Evolutionary conservation across 1,140 invertebrate genomes (phyloP), one percentile per base, ranked within the genome.

Genomic region (Bombus huntii): DNA sequence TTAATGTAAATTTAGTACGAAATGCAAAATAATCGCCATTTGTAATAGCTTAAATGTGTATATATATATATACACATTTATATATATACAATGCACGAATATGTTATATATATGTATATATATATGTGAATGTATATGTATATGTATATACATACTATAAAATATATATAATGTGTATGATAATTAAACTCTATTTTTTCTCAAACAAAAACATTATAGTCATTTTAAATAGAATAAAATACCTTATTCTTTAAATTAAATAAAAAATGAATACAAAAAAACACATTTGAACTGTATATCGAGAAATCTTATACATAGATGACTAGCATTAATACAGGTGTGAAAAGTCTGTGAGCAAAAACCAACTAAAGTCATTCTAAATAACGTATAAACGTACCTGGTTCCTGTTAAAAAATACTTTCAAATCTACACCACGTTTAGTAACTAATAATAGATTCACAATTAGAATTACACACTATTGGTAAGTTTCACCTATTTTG

Each of bases 401-500:
- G 5, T 70, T 85, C 47, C n/a, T 68, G 39, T 59, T 57, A 66
- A 81, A 47, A 31, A 75, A 66, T 75, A n/a, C 25, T 75, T 66
- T 68, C 42, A 53, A 74, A 59, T 13, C 22, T 34, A 47, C 44
- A 22, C 47, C 37, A 81, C n/a, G 47, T 68, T 44, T 13, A 13
- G n/a, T 47, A 70, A 81, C 34, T 71, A 65, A 47, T 34, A 81
- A 75, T 59, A 74, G 13, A 53, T 39, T 47, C 79, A 75, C 70
- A 44, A 74, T 59, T 81, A 62, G 8, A 22, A 44, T 81, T n/a
- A 74, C 59, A 37, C 76, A 75, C 62, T 85, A 66, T 53, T 68
- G 59, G 34, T 77, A 66, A 83, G 77, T 89, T 86, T 80, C n/a
- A 65, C 74, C 66, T 85, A 88, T 79, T 91, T 91, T 91, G 80